These are phyloP conservation scores for Drosophila arawakana DNA, from an alignment of 1,140 invertebrate genomes.

Conservation along the genomic window DNA sequence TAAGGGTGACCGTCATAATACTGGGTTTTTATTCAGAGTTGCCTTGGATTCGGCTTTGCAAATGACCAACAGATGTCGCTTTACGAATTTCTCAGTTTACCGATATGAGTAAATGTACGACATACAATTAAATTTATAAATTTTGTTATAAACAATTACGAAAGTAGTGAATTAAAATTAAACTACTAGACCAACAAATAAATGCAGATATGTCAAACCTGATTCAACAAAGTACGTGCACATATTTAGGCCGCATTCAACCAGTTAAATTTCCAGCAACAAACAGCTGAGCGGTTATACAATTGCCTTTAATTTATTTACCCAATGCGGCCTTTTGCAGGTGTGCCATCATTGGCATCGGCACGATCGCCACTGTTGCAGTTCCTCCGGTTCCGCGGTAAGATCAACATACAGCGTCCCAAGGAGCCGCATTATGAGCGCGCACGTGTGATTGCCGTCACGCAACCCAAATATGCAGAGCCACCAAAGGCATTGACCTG, in stretches of 20 bases:
- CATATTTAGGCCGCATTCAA: neutral
- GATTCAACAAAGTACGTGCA: constrained; percentile 31
- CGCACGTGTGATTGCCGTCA: constrained; percentile 87
- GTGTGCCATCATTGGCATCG: constrained; percentile 74
- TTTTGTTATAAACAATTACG: constrained; percentile 1
- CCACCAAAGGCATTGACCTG: constrained; percentile 55
- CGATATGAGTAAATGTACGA: neutral
- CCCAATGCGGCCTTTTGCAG: constrained; percentile 7
- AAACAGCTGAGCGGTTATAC: constrained; percentile 41
- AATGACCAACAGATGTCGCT: neutral
- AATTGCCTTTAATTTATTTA: constrained; percentile 52
- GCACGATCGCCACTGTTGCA: constrained; percentile 85
- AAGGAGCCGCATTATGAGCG: constrained; percentile 88
- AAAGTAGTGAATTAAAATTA: neutral
- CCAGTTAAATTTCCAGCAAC: neutral
- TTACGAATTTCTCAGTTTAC: neutral
- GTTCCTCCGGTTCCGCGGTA: constrained; percentile 88
- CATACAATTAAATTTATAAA: constrained; percentile 4
- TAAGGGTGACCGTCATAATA: too few species aligned
- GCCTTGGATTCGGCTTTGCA: too few species aligned
- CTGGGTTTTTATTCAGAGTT: too few species aligned
- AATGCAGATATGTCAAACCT: constrained; percentile 29
- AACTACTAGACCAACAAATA: neutral
- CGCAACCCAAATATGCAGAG: constrained; percentile 85
- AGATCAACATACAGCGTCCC: constrained; percentile 91